Base-by-base conservation (phyloP, 2,888 invertebrate genomes). In the Pseudococcus viburni region DNA sequence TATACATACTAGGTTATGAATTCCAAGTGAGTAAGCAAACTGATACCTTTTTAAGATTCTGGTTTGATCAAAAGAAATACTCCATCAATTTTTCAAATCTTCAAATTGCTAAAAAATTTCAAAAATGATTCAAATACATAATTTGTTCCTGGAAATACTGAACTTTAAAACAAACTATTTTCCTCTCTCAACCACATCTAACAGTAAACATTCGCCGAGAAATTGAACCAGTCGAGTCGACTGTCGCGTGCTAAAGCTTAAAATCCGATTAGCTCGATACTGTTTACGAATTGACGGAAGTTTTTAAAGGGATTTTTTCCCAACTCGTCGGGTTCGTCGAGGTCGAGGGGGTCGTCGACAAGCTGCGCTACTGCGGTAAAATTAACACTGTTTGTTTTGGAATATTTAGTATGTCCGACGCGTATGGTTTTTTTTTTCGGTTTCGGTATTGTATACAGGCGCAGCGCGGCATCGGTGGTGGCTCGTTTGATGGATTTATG, bases 401-500 rank as follows among this genome's bases (percentile, higher is more conserved):
- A 33, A 73, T 73, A 73, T 73, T 73, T 73, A 73, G 73, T 73
- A 73, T 73, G 73, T 33, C 33, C 15, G 8, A 8, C 15, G 64
- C 64, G 64, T 64, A 64, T 64, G 59, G 64, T 64, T 22, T 64
- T 64, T 64, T 64, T 64, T 64, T 64, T 22, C 64, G 22, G 7
- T 64, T 64, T 64, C 64, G 64, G 64, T 64, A 64, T 64, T 64
- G 64, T 73, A 73, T 73, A 33, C 4, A 4, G 26, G 1, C 39
- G 15, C 42, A 9, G 42, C 42, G 17, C 33, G 15, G 26, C 17
- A 12, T 15, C 19, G 73, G 73, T 33, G 73, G 73, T 73, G 33
- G 33, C 73, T 73, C 11, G 64, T 64, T 64, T 73, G 73, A 73
- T 73, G 73, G 73, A 73, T 73, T 73, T 73, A 73, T 73, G 73